Evolutionary conservation across 1,140 invertebrate species (phyloP), one percentile per base, ranked within the genome.

Genomic region (Gyrodactylus bullatarudis): DNA sequence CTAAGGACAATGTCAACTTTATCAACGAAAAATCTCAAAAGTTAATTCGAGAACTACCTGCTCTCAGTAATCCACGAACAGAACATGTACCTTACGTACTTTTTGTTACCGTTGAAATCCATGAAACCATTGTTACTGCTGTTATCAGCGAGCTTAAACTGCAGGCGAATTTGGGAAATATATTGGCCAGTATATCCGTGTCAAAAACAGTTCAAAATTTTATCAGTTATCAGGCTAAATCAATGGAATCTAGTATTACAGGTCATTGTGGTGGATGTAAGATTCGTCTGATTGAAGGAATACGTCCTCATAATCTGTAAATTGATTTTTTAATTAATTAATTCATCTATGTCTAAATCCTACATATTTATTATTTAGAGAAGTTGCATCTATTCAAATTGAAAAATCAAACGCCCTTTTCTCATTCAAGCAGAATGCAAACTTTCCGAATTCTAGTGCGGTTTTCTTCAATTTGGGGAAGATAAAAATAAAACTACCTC

Each of bases 131-230:
- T n/a, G 20, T 71, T 23, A 71, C 21, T 25, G 70, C 70, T 1
- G 70, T 71, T 16, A 20, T 71, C 20, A 71, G 70, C 24, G 70
- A 71, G 24, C 24, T 71, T 1, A 71, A 71, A 23, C 23, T 71
- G 2, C 21, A 71, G 24, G 70, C 21, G 16, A 71, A 71, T 1
- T 24, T 71, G 16, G 8, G 21, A 20, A 71, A 71, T 26, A 23
- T 71, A 19, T 23, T 23, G 1, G 1, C 21, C 16, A 23, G 21
- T 1, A 23, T 23, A 20, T 71, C 23, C 8, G 21, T 23, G 70
- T 20, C 20, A 24, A 23, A 21, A 2, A 21, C 21, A 2, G 70
- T 71, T 24, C 21, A 71, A 26, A 24, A 24, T 16, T 24, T 21
- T 25, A 23, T 19, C 8, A 25, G 20, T 21, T 71, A 23, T n/a